Evolutionary conservation across 1,140 invertebrate genomes (phyloP).

Genomic region (Parapsyche elsis): DNA sequence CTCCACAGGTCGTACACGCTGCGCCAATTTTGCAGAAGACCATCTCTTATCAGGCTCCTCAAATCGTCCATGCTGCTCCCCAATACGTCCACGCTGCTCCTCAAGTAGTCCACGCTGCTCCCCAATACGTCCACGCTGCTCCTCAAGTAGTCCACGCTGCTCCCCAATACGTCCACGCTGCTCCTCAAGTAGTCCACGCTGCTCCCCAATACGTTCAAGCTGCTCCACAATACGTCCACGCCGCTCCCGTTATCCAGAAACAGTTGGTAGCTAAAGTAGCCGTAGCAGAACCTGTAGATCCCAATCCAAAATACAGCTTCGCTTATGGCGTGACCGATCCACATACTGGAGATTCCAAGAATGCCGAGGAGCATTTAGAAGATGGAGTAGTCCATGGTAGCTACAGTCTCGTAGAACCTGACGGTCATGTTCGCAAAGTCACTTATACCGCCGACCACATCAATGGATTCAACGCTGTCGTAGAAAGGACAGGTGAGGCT

Average conservation of each 20-base stretch:
- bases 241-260: slow-evolving; percentile 58
- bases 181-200: slow-evolving; percentile 55
- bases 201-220: slow-evolving; percentile 57
- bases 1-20: slow-evolving; percentile 58
- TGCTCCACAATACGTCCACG: slow-evolving; percentile 58
- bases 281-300: slow-evolving; percentile 71
- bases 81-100: slow-evolving; percentile 39
- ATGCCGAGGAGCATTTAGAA: slow-evolving; percentile 70
- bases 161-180: slow-evolving; percentile 49
- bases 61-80: slow-evolving; percentile 19
- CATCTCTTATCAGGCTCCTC: not conserved
- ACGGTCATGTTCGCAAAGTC: slow-evolving; percentile 72
- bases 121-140: slow-evolving; percentile 55
- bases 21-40: slow-evolving; percentile 58
- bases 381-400: slow-evolving; percentile 73
- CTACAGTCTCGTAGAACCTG: slow-evolving; percentile 73
- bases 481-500: slow-evolving; percentile 67
- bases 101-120: slow-evolving; percentile 49
- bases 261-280: slow-evolving; percentile 59
- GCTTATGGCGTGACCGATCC: slow-evolving; percentile 78
- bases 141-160: slow-evolving; percentile 55
- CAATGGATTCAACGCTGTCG: slow-evolving; percentile 68
- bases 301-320: slow-evolving; percentile 78
- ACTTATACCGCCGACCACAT: slow-evolving; percentile 69
- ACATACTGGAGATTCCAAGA: slow-evolving; percentile 77